These are phyloP conservation scores for Spodoptera frugiperda DNA, from an alignment of 1,140 invertebrate species.

Conservation along the genomic window DNA sequence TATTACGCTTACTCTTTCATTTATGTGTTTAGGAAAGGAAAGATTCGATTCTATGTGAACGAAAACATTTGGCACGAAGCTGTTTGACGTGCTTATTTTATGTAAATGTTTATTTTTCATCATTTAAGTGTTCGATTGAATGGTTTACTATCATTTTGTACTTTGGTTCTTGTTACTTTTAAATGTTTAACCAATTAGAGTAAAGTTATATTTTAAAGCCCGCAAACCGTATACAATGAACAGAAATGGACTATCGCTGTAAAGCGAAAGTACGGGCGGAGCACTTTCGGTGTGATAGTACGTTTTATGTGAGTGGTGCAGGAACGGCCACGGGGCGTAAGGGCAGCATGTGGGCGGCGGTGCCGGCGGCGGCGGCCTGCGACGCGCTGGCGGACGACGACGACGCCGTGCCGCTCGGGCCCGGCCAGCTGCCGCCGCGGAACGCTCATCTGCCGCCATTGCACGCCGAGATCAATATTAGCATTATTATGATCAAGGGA, in stretches of 20 bases:
- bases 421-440: constrained; percentile 92
- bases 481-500: constrained; percentile 95
- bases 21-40: constrained; percentile 81
- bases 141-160: constrained; percentile 75
- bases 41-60: constrained; percentile 75
- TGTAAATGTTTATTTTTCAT: constrained; percentile 77
- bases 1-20: constrained; percentile 84
- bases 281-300: not conserved
- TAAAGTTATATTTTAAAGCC: constrained; percentile 33
- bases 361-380: constrained; percentile 74
- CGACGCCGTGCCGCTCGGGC: constrained; percentile 88
- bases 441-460: constrained; percentile 89
- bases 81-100: constrained; percentile 85
- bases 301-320: constrained; percentile 53
- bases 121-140: constrained; percentile 79
- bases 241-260: constrained; percentile 1
- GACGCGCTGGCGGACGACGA: constrained; percentile 74
- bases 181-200: constrained; percentile 51
- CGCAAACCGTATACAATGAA: constrained; percentile 46
- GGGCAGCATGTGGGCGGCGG: constrained; percentile 85
- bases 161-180: constrained; percentile 62
- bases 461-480: constrained; percentile 94
- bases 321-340: constrained; percentile 83
- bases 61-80: constrained; percentile 80
- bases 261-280: constrained; percentile 26